Evolutionary conservation across 1,140 invertebrate species (phyloP), one percentile per base, ranked within the genome.

Genomic region (Trinorchestia longiramus): DNA sequence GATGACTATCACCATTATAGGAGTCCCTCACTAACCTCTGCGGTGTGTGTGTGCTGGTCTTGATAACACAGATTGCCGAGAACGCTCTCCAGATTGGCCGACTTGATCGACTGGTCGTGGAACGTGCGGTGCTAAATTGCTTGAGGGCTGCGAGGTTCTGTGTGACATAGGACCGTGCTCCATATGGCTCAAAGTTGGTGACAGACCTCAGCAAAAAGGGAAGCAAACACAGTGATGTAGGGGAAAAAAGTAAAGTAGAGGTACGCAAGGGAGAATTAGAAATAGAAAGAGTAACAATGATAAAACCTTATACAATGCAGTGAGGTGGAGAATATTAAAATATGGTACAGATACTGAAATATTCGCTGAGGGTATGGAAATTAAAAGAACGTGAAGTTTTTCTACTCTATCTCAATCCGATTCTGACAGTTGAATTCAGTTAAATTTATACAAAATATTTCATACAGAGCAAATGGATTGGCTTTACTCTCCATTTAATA

Each of bases 1-100:
- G 92, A 94, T 94, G 92, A 43, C 92, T 94, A 94, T 94, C 92
- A 94, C 43, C 92, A 94, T 94, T 94, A 94, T n/a, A 94, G 92
- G 44, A 45, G 92, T 43, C 92, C 41, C 41, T 94, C 92, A 94
- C 43, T 94, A 94, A 94, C 92, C 92, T 94, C 92, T 94, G 92
- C 44, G 92, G 92, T 94, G 92, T 94, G 92, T 94, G 92, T 94
- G 92, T 94, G 92, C 92, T 44, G 3, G 43, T 4, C 92, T 45
- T 45, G 92, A 94, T 94, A 94, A 47, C 92, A 94, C 43, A 94
- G 92, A 94, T 94, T 94, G 92, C 36, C 43, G 1, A 19, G 36
- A 4, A 0, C 92, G 43, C 92, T 91, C 88, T 40, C 41, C 92
- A 94, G 92, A 94, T 94, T 94, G 92, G 41, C 43, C 41, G 44